phyloP scores from a whole-genome alignment of 2,888 invertebrate genomes.

The Octodonta nipae region DNA sequence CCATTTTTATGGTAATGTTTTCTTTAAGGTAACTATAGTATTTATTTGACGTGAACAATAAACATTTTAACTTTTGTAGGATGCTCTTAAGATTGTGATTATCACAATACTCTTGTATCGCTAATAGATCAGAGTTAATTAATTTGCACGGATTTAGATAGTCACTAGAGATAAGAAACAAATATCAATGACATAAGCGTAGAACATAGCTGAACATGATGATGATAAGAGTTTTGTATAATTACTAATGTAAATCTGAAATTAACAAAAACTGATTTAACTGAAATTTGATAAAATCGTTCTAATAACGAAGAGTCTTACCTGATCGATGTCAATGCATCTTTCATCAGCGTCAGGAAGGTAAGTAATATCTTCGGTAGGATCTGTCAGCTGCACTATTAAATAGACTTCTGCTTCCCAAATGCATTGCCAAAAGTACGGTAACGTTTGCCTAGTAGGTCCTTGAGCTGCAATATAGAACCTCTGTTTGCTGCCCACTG shows the following conservation, averaged over 20 bases:
- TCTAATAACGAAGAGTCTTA: constrained; percentile 21
- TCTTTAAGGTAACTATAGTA: too few relatives aligned
- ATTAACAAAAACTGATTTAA: not conserved
- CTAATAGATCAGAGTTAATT: too few relatives aligned
- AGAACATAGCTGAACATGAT: not conserved
- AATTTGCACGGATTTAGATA: too few relatives aligned
- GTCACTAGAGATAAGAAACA: too few relatives aligned
- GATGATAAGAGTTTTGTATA: not conserved
- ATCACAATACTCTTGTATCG: too few relatives aligned
- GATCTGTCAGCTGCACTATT: constrained; percentile 61
- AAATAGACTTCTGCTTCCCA: constrained; percentile 81
- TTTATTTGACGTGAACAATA: too few relatives aligned
- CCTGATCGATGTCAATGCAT: constrained; percentile 52
- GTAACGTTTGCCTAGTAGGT: constrained; percentile 46
- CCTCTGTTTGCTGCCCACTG: constrained; percentile 66
- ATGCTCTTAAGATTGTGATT: too few relatives aligned
- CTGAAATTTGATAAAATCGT: constrained; percentile 1
- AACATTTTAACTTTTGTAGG: too few relatives aligned
- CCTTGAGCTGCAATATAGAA: constrained; percentile 76
- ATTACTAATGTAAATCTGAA: too few relatives aligned
- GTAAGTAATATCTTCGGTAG: constrained; percentile 42
- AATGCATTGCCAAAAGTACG: constrained; percentile 72
- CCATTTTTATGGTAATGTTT: too few relatives aligned
- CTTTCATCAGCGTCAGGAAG: constrained; percentile 46
- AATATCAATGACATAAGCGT: too few relatives aligned